phyloP scores from a whole-genome alignment of 2,797 vertebrate genomes.

The Lycodopsis pacificus region DNA sequence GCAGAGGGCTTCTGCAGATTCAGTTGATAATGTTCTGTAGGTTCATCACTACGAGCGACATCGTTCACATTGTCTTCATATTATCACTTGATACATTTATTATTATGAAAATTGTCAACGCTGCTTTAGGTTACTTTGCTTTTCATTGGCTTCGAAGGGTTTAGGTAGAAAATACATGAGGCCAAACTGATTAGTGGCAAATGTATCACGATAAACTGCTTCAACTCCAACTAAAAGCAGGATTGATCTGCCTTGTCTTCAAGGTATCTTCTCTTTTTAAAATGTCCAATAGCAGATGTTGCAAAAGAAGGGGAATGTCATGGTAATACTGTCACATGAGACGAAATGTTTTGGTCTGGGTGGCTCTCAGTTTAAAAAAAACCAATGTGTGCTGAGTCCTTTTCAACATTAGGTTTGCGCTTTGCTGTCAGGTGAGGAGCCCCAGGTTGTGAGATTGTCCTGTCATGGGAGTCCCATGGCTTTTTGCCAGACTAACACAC shows the following conservation, averaged over 20 bases:
- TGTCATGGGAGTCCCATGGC: slow-evolving; percentile 44
- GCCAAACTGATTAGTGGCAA: neutral
- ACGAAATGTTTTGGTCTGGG: slow-evolving; percentile 4
- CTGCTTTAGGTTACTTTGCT: neutral
- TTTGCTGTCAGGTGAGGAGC: slow-evolving; percentile 58
- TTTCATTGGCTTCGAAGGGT: neutral
- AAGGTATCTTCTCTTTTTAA: neutral
- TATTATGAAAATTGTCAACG: neutral
- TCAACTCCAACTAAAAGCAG: neutral
- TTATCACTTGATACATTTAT: neutral
- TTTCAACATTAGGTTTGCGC: slow-evolving; percentile 27
- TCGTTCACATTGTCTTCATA: neutral
- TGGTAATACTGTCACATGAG: slow-evolving; percentile 1
- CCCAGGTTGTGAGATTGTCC: slow-evolving; percentile 43
- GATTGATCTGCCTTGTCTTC: neutral
- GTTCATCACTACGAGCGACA: neutral
- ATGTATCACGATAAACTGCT: neutral
- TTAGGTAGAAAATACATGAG: neutral
- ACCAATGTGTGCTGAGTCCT: slow-evolving; percentile 10
- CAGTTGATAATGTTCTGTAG: neutral
- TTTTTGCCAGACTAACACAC: slow-evolving; percentile 46
- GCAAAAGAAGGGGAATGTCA: neutral
- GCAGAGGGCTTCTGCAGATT: neutral
- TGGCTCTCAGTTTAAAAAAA: slow-evolving; percentile 7
- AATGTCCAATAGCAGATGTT: neutral